Conservation (phyloP, 1,140 invertebrate genomes). For the Drosophila truncata region DNA sequence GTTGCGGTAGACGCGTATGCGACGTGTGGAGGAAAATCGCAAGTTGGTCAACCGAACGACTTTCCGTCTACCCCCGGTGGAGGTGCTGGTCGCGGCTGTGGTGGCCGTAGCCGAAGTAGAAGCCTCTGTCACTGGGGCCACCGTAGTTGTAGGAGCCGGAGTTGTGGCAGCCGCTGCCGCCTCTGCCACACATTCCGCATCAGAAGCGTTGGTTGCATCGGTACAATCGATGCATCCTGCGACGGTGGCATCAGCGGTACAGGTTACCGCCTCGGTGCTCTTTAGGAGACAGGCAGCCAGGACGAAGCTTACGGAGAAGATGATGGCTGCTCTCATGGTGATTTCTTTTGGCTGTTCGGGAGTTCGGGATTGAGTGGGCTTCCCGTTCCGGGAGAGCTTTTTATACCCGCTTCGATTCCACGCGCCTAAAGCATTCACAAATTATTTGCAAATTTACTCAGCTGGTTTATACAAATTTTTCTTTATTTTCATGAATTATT, state of each 20-base stretch:
- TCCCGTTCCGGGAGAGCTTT: conserved; percentile 12
- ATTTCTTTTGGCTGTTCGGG: not conserved
- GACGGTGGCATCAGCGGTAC: conserved; percentile 4
- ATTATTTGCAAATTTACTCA: conserved; percentile 38
- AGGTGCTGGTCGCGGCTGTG: not conserved
- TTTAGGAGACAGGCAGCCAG: not conserved
- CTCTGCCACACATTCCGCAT: conserved; percentile 6
- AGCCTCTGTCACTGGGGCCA: not conserved
- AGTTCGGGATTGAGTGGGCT: conserved; percentile 1
- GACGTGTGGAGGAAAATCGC: not conserved
- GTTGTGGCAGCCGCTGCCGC: conserved; percentile 1
- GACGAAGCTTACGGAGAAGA: conserved; percentile 1
- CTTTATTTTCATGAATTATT: conserved; percentile 10
- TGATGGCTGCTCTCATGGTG: conserved; percentile 20
- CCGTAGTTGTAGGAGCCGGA: not conserved
- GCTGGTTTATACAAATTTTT: conserved; percentile 16
- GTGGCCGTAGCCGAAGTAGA: not conserved
- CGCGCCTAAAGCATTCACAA: not conserved
- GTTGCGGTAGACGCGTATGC: not conserved
- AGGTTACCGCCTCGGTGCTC: conserved; percentile 31
- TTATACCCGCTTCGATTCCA: conserved; percentile 35
- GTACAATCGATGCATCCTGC: conserved; percentile 15
- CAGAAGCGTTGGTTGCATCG: rapidly evolving
- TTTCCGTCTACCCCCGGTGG: not conserved
- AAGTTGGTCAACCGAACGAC: not conserved